Evolutionary conservation across 2,797 vertebrate species (phyloP).

Genomic region (Kryptopterus vitreolus): DNA sequence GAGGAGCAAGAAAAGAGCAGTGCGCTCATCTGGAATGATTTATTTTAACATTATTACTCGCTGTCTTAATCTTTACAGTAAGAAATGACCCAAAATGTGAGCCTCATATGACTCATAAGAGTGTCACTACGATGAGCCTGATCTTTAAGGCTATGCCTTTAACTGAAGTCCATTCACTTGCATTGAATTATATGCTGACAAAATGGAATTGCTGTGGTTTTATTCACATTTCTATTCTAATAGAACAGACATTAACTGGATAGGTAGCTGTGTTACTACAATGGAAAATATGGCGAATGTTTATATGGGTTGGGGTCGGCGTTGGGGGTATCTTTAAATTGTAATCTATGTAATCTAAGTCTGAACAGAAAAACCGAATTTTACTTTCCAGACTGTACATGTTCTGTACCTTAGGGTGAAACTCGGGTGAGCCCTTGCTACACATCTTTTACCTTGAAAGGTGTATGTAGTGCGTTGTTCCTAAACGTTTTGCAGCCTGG

Average conservation of each 20-base stretch:
- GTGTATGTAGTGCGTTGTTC: not conserved
- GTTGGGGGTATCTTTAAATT: not conserved
- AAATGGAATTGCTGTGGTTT: slow-evolving; percentile 35
- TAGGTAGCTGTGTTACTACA: slow-evolving; percentile 14
- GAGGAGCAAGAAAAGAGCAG: slow-evolving; percentile 25
- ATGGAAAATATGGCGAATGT: slow-evolving; percentile 31
- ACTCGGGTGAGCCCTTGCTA: too few species aligned
- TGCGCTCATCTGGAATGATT: slow-evolving; percentile 31
- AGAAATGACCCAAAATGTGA: slow-evolving; percentile 40
- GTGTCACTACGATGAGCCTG: slow-evolving; percentile 37
- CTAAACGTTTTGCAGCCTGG: not conserved
- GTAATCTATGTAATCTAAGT: slow-evolving; percentile 3
- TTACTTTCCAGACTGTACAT: not conserved
- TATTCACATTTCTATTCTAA: not conserved
- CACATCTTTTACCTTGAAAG: not conserved
- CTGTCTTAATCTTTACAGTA: slow-evolving; percentile 43
- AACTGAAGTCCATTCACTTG: slow-evolving; percentile 10
- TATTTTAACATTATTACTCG: slow-evolving; percentile 39
- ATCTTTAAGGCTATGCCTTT: slow-evolving; percentile 19
- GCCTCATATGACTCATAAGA: slow-evolving; percentile 45
- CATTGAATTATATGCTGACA: slow-evolving; percentile 39
- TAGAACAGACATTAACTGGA: slow-evolving; percentile 14
- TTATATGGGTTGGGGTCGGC: not conserved
- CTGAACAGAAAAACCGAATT: not conserved
- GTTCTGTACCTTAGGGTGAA: too few species aligned